Evolutionary conservation across 2,797 vertebrate genomes (phyloP).

Genomic region (Glyptemys insculpta): DNA sequence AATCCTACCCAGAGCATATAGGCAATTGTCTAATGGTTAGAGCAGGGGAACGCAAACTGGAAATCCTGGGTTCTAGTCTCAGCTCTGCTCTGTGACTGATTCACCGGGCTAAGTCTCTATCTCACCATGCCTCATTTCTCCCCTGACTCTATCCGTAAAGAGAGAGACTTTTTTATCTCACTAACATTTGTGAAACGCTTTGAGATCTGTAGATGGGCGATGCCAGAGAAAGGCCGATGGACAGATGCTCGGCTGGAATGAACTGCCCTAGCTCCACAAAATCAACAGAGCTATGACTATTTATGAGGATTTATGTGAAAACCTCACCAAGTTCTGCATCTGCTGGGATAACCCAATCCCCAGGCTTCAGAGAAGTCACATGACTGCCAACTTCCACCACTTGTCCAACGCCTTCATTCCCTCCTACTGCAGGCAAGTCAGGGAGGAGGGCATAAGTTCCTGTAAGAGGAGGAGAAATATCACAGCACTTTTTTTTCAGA

Average conservation of each 20-base stretch:
- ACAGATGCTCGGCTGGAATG: background rate
- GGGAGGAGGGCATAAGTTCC: slow-evolving; percentile 92
- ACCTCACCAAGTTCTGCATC: slow-evolving; percentile 88
- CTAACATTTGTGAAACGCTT: background rate
- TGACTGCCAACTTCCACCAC: slow-evolving; percentile 87
- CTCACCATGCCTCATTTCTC: background rate
- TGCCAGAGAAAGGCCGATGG: background rate
- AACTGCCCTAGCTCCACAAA: background rate
- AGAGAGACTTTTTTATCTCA: background rate
- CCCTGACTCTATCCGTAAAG: background rate
- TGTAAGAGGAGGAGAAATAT: slow-evolving; percentile 58
- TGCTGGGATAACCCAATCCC: slow-evolving; percentile 93
- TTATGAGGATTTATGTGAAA: background rate
- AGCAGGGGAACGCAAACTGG: background rate
- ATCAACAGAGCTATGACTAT: background rate
- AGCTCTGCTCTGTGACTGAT: background rate
- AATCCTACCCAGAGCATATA: background rate
- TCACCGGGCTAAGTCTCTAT: background rate
- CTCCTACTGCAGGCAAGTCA: slow-evolving; percentile 91
- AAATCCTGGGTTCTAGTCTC: background rate
- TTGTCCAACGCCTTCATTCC: slow-evolving; percentile 93
- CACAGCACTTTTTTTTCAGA: background rate
- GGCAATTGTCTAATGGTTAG: background rate
- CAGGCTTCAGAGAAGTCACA: slow-evolving; percentile 84
- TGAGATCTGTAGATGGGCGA: background rate